A percentile compares a stretch with the other conserved stretches of the same genome.
Evolutionary conservation across 2,113 vertebrate genomes (phyloP).

Genomic region (Mionectes macconnelli): DNA sequence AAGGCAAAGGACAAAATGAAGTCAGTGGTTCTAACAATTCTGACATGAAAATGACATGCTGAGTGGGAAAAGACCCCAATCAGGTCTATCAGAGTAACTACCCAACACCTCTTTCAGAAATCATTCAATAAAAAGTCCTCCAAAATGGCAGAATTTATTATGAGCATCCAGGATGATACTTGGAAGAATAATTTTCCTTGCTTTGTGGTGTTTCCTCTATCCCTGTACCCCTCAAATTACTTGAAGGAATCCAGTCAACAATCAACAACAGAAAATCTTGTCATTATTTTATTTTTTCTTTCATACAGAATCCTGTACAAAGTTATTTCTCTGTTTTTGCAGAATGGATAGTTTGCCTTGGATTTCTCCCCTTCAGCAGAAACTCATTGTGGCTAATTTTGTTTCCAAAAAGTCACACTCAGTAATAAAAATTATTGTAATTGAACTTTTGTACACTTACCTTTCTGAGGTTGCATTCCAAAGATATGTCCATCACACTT

Average conservation of each 20-base stretch:
- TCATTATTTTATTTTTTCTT: neutral
- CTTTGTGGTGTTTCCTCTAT: neutral
- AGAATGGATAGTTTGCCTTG: neutral
- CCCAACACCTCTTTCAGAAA: neutral
- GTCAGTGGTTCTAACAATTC: neutral
- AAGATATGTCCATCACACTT: neutral
- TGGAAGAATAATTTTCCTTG: neutral
- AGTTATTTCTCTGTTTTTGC: neutral
- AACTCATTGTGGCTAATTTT: neutral
- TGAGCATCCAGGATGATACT: neutral
- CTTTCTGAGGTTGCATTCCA: conserved; percentile 13
- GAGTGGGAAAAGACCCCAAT: neutral
- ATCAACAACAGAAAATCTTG: neutral
- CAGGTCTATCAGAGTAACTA: neutral
- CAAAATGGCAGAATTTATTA: neutral
- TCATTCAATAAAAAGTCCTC: neutral
- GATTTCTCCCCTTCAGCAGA: neutral
- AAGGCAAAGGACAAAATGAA: neutral
- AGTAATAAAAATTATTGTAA: conserved; percentile 40
- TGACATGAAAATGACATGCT: neutral
- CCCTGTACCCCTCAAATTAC: neutral
- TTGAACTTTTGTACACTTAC: conserved; percentile 15
- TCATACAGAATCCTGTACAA: neutral
- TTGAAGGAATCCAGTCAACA: neutral
- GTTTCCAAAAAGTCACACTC: neutral